These are phyloP conservation scores for Pyrrhia umbra DNA, from an alignment of 2,888 invertebrate genomes.

Conservation along the genomic window DNA sequence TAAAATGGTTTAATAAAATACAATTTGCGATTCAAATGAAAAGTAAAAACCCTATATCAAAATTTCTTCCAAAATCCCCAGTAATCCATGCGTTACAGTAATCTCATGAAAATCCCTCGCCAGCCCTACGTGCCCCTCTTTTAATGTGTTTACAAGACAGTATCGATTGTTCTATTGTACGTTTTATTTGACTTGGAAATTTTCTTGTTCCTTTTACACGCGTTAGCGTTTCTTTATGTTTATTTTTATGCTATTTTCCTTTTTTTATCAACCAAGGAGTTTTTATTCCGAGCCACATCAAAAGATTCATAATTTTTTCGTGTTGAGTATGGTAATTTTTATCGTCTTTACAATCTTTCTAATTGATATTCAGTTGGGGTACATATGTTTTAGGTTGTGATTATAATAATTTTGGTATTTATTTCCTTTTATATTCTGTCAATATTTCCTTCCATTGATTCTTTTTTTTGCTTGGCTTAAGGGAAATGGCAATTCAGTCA, in stretches of 20 bases:
- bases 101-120: conserved; percentile 46
- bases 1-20: no score
- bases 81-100: conserved; percentile 59
- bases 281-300: conserved; percentile 54
- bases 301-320: conserved; percentile 61
- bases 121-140: conserved; percentile 74
- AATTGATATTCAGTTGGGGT: conserved; percentile 54
- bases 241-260: conserved; percentile 65
- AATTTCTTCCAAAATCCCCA: conserved; percentile 23
- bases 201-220: conserved; percentile 77
- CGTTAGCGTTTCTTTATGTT: conserved; percentile 74
- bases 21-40: not conserved
- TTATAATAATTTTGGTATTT: conserved; percentile 2
- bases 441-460: no score
- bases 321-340: conserved; percentile 61
- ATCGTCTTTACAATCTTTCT: conserved; percentile 47
- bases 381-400: conserved; percentile 39
- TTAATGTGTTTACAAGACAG: conserved; percentile 90
- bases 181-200: conserved; percentile 89
- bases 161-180: conserved; percentile 89
- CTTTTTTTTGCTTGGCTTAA: no score
- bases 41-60: conserved; percentile 23
- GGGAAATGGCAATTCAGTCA: no score
- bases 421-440: conserved; percentile 4
- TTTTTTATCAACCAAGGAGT: conserved; percentile 30